A percentile compares a stretch with the other conserved stretches of the same genome.
These are phyloP conservation scores for Hirtodrosophila alboralis DNA, from an alignment of 2,888 invertebrate species.

Conservation along the genomic window DNA sequence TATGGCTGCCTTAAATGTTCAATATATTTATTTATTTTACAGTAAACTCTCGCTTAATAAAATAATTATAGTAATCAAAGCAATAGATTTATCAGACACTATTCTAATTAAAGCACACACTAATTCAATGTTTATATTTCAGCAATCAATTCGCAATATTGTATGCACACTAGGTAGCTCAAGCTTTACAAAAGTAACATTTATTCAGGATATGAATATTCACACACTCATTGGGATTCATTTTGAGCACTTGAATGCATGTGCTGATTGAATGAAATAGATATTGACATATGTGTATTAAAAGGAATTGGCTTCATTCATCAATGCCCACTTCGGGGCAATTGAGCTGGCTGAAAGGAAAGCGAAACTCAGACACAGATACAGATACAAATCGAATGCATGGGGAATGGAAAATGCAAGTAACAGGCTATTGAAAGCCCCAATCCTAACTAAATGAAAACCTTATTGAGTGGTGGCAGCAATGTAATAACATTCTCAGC, in stretches of 20 bases:
- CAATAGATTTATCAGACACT: too few species aligned
- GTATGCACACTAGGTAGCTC: background rate
- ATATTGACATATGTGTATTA: conserved; percentile 27
- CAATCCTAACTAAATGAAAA: background rate
- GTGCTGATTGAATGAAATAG: conserved; percentile 49
- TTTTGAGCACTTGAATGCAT: conserved; percentile 20
- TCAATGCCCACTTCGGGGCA: conserved; percentile 40
- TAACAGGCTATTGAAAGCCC: conserved; percentile 3
- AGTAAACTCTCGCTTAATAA: too few species aligned
- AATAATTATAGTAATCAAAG: too few species aligned
- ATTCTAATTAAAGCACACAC: background rate
- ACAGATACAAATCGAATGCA: conserved; percentile 34
- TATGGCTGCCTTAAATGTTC: too few species aligned
- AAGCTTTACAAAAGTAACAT: background rate
- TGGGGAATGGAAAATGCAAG: conserved; percentile 20
- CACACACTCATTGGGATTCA: conserved; percentile 3
- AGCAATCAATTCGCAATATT: background rate
- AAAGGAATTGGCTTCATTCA: conserved; percentile 20
- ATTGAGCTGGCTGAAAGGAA: conserved; percentile 32
- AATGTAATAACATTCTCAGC: conserved; percentile 64
- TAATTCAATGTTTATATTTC: background rate
- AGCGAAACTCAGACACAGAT: conserved; percentile 15
- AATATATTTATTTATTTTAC: too few species aligned
- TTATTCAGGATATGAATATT: conserved; percentile 12
- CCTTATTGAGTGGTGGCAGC: conserved; percentile 18